A percentile compares a stretch with the other conserved stretches of the same genome.
Conservation (phyloP, 2,888 invertebrate species). For the Limnephilus rhombicus region DNA sequence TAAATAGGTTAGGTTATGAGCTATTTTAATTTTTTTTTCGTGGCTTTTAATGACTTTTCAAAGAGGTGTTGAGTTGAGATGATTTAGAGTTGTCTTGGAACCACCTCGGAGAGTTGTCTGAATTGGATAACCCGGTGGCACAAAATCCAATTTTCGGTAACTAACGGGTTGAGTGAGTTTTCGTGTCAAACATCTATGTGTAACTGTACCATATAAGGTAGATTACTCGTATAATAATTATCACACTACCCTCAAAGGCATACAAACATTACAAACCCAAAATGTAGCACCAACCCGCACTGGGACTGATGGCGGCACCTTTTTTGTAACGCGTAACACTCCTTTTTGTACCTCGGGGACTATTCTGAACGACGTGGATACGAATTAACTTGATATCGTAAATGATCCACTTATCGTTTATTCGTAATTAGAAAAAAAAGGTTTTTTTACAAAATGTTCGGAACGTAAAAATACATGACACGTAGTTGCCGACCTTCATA, state of each 20-base stretch:
- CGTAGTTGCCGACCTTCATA: too few species aligned
- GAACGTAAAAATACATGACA: not conserved
- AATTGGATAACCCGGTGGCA: not conserved
- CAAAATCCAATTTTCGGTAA: not conserved
- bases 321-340: slow-evolving; percentile 6
- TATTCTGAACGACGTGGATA: not conserved
- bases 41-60: too few species aligned
- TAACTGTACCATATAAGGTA: not conserved
- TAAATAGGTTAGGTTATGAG: too few species aligned
- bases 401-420: not conserved
- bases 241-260: not conserved
- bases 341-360: not conserved
- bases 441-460: not conserved
- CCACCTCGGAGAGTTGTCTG: not conserved
- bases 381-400: not conserved
- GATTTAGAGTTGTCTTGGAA: too few species aligned
- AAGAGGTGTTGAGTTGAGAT: too few species aligned
- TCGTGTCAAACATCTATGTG: slow-evolving; percentile 5
- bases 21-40: too few species aligned
- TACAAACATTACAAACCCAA: not conserved
- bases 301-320: not conserved
- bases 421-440: not conserved
- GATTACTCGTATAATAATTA: slow-evolving; percentile 13
- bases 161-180: slow-evolving; percentile 9
- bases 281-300: not conserved